phyloP scores from a whole-genome alignment of 2,888 invertebrate species.

The Pheosia gnoma region DNA sequence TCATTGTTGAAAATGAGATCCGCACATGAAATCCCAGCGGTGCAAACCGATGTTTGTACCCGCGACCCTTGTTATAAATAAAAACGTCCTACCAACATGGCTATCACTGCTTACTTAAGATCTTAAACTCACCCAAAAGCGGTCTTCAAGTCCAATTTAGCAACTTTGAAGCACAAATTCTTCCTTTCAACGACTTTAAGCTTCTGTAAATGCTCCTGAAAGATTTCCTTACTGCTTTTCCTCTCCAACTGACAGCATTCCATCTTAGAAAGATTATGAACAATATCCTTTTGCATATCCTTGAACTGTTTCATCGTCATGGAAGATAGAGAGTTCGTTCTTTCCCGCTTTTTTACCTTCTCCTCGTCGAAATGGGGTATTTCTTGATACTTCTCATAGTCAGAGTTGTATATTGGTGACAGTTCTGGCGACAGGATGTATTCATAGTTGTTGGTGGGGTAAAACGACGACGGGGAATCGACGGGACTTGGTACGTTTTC shows the following conservation, averaged over 20 bases:
- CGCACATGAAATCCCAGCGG: too few species aligned
- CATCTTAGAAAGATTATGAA: slow-evolving; percentile 56
- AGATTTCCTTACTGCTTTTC: slow-evolving; percentile 56
- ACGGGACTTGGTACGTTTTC: slow-evolving; percentile 63
- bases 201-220: slow-evolving; percentile 56
- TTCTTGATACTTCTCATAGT: slow-evolving; percentile 68
- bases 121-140: slow-evolving; percentile 61
- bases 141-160: slow-evolving; percentile 58
- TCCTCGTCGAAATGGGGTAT: slow-evolving; percentile 50
- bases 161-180: slow-evolving; percentile 57
- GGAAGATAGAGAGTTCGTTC: slow-evolving; percentile 42
- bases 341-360: slow-evolving; percentile 41
- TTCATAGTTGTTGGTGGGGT: slow-evolving; percentile 52
- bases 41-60: too few species aligned
- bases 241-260: slow-evolving; percentile 63
- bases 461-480: slow-evolving; percentile 52
- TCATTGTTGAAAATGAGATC: too few species aligned
- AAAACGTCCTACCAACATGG: background rate
- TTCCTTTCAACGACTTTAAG: slow-evolving; percentile 52
- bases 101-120: background rate
- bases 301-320: slow-evolving; percentile 71
- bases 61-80: too few species aligned
- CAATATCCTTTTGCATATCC: slow-evolving; percentile 68
- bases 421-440: slow-evolving; percentile 58
- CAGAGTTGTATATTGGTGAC: slow-evolving; percentile 58